Conservation (phyloP, 2,888 invertebrate species). For the Parapristionchus giblindavisi region DNA sequence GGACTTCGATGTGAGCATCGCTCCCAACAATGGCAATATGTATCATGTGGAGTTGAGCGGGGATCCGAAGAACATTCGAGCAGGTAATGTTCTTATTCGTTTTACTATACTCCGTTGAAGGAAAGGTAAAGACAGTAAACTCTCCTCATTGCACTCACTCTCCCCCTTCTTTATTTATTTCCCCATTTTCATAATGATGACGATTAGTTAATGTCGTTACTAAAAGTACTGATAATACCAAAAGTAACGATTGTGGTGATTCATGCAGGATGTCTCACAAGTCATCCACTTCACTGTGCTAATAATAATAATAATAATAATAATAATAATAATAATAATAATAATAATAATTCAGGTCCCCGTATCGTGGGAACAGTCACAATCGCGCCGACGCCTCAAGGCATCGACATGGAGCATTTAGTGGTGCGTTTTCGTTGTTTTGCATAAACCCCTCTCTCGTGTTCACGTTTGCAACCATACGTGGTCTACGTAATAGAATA, state of each 20-base stretch:
- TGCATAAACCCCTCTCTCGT: not conserved
- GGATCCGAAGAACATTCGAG: not conserved
- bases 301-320: too few relatives aligned
- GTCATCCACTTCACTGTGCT: too few relatives aligned
- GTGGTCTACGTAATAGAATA: too few relatives aligned
- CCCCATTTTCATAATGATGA: not conserved
- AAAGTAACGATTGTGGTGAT: too few relatives aligned
- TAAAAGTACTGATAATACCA: too few relatives aligned
- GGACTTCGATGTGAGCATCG: not conserved
- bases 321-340: too few relatives aligned
- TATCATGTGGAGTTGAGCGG: not conserved
- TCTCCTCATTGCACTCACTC: too few relatives aligned
- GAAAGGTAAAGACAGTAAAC: too few relatives aligned
- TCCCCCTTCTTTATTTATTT: not conserved
- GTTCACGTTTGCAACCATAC: too few relatives aligned
- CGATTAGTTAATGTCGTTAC: too few relatives aligned
- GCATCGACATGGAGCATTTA: not conserved
- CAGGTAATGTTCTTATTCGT: not conserved
- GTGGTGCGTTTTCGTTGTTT: not conserved
- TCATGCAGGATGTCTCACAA: too few relatives aligned
- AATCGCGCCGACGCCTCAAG: not conserved
- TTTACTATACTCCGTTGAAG: not conserved
- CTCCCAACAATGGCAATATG: not conserved
- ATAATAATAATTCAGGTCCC: not conserved
- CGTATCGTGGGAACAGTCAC: conserved; percentile 5